Evolutionary conservation across 1,140 invertebrate species (phyloP), one percentile per base, ranked within the genome.

Genomic region (Mercenaria mercenaria): DNA sequence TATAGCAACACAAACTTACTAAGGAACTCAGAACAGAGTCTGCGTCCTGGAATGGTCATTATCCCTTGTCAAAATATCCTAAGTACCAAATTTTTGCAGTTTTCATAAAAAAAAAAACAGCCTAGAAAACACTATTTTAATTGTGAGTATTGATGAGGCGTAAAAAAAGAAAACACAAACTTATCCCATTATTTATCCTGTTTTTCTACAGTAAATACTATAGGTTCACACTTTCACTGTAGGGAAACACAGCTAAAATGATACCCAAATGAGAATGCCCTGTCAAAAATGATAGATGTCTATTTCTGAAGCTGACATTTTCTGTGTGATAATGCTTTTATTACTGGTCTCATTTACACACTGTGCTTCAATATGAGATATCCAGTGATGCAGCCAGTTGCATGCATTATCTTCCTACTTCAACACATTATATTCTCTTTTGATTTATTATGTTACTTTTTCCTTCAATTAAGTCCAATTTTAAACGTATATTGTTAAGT

Each of bases 401-500:
- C 47, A 77, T 52, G 26, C 37, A 79, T 41, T 77, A 43, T 41
- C 29, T 61, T 29, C 10, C 50, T 67, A 61, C 52, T 32, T 87
- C 64, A 43, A 26, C 34, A 72, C 41, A 87, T 79, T 87, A 87
- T 67, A 29, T 87, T 79, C 59, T 32, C n/a, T 67, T 87, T 79
- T 79, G 72, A 77, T 76, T 79, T 77, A 87, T 85, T 85, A 85
- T 15, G 10, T 72, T 56, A 56, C 43, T 32, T 76, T 74, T 72
- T 72, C 41, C 34, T 52, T 52, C 64, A 85, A 50, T 85, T 72
- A 56, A 4, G 69, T 50, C 67, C 43, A 72, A 85, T 85, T 85
- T 85, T 85, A 85, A 85, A 85, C 83, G 18, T 74, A 85, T 85
- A 85, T 85, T 74, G 32, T 85, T 74, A 52, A 85, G 83, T 74